These are phyloP conservation scores for Drosophila multiciliata DNA, from an alignment of 2,888 invertebrate species.

Conservation along the genomic window DNA sequence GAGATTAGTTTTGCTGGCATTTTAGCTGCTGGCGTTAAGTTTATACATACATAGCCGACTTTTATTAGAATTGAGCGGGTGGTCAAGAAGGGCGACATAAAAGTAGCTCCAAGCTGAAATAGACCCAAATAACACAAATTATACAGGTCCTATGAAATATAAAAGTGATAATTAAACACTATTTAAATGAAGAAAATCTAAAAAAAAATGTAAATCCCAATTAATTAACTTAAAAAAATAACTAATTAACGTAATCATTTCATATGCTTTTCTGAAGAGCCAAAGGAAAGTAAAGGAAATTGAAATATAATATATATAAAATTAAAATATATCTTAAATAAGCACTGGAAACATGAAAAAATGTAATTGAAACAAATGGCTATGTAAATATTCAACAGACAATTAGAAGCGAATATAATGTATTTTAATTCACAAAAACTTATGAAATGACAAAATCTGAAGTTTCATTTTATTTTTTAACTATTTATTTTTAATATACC, in stretches of 20 bases:
- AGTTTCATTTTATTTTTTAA: neutral
- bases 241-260: neutral
- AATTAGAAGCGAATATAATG: neutral
- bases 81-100: conserved; percentile 25
- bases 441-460: neutral
- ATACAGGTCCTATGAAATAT: conserved; percentile 9
- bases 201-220: neutral
- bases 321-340: neutral
- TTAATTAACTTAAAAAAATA: neutral
- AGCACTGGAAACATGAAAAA: neutral
- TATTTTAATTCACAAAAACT: neutral
- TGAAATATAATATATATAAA: neutral
- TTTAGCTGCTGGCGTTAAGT: conserved; percentile 7
- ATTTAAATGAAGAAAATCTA: neutral
- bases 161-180: conserved; percentile 1
- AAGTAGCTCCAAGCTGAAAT: conserved; percentile 19
- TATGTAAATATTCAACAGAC: conserved; percentile 1
- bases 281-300: neutral
- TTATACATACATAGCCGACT: conserved; percentile 32
- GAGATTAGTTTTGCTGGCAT: neutral
- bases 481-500: too few relatives aligned
- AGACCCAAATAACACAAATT: conserved; percentile 21
- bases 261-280: neutral
- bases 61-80: conserved; percentile 16
- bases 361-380: neutral